phyloP scores from a whole-genome alignment of 92 coral and sea anemone genomes.

The Blastomussa wellsi region DNA sequence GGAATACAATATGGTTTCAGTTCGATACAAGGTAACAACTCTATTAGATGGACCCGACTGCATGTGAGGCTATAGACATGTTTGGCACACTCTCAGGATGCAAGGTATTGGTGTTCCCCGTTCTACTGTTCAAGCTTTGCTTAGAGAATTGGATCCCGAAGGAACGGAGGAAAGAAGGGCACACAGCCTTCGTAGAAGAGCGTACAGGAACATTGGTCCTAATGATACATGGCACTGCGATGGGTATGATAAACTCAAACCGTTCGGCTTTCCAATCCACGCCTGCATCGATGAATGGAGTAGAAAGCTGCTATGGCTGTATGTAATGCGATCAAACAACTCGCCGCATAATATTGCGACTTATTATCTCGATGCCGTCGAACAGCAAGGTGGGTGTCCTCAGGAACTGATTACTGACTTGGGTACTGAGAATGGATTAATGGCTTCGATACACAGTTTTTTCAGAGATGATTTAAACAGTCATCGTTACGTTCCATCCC shows the following conservation, averaged over 20 bases:
- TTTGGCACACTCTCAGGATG: constrained; percentile 64
- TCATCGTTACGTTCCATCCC: constrained; percentile 38
- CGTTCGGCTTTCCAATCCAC: constrained; percentile 56
- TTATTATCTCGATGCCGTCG: constrained; percentile 46
- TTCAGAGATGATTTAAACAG: constrained; percentile 27
- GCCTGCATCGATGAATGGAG: constrained; percentile 65
- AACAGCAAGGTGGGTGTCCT: constrained; percentile 52
- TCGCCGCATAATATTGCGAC: constrained; percentile 53
- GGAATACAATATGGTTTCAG: too few relatives aligned
- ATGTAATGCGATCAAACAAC: constrained; percentile 55
- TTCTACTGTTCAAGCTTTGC: constrained; percentile 39
- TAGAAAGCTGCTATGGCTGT: constrained; percentile 55
- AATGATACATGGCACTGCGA: constrained; percentile 59
- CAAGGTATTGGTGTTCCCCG: constrained; percentile 52
- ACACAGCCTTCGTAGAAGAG: constrained; percentile 55
- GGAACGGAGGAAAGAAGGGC: constrained; percentile 49
- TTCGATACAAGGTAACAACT: too few relatives aligned
- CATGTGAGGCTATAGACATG: constrained; percentile 58
- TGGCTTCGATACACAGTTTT: constrained; percentile 42
- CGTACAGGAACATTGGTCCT: constrained; percentile 59
- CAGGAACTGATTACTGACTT: constrained; percentile 44
- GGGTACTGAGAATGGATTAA: constrained; percentile 56
- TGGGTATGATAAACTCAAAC: constrained; percentile 61
- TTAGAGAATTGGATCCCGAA: constrained; percentile 62
- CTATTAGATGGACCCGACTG: constrained; percentile 61